Evolutionary conservation across 2,113 vertebrate species (phyloP), one percentile per base, ranked within the genome.

Genomic region (Centropristis striata): DNA sequence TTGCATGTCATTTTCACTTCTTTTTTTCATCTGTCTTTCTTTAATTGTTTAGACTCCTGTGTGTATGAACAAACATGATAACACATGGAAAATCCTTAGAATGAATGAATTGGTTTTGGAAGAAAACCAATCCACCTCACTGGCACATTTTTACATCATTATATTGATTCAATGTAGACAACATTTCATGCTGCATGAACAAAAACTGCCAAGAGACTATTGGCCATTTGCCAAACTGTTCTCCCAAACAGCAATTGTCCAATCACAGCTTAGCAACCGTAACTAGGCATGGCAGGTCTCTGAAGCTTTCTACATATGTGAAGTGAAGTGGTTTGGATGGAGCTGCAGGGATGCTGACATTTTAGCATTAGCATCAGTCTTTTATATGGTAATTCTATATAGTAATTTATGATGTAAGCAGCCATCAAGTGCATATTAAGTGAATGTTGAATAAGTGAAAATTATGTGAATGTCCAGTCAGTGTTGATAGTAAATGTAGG

Each of bases 1-100:
- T 76, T 77, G 50, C 63, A 65, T 75, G 5, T 71, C 15, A 44
- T 73, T 80, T 80, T 32, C 23, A 42, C 18, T 27, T 66, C 28
- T 5, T 41, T 37, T 46, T 54, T 44, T n/a, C 4, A 8, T 12
- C 15, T 10, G 2, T 42, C 32, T 42, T 15, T 58, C 20, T 28
- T 23, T 14, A 23, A 15, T 50, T 2, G n/a, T 28, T 32, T 51
- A 1, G 8, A 23, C 49, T 21, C 39, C 5, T 7, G 16, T 4
- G 15, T 60, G 28, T 3, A 3, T 27, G 21, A 41, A 28, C 21
- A 39, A 50, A 44, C 32, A 32, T 32, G 32, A 2, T 27, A 37
- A 73, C 37, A 27, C 18, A 36, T 51, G 4, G 50, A 59, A 32
- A 51, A 15, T 49, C 10, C n/a, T 41, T 0, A 36, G 50, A 55